A percentile compares a stretch with the other conserved stretches of the same genome.
phyloP scores from a whole-genome alignment of 2,888 invertebrate species.

The Limnephilus auricula region DNA sequence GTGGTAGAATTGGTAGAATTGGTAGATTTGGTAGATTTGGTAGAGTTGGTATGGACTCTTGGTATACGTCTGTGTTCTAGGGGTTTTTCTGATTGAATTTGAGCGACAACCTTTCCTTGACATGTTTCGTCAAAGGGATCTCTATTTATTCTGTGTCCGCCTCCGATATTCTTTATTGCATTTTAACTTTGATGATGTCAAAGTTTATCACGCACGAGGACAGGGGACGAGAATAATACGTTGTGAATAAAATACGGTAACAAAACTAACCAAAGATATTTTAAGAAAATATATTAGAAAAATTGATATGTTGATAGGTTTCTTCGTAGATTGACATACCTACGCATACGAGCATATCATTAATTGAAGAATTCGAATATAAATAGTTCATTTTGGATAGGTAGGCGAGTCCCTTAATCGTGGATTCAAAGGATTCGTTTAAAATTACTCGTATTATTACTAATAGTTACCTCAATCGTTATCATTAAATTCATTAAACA shows the following conservation, averaged over 20 bases:
- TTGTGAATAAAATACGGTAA: background rate
- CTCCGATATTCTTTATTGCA: constrained; percentile 48
- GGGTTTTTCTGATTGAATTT: constrained; percentile 38
- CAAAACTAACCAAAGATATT: background rate
- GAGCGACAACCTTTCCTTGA: constrained; percentile 41
- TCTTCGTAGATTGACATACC: no score
- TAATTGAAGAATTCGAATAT: no score
- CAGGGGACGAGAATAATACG: constrained; percentile 35
- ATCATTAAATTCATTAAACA: no score
- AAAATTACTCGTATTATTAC: no score
- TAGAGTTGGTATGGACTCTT: background rate
- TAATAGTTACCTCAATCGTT: no score
- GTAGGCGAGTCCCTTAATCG: no score
- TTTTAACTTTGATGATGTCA: constrained; percentile 48
- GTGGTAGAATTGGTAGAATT: background rate
- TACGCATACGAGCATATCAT: no score
- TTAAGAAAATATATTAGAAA: background rate
- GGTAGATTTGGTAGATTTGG: background rate
- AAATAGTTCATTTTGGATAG: no score
- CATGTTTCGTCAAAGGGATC: constrained; percentile 39
- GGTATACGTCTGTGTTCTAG: background rate
- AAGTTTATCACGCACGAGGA: constrained; percentile 39
- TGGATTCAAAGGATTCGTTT: no score
- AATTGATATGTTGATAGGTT: no score
- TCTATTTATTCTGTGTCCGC: constrained; percentile 19